Evolutionary conservation across 2,113 vertebrate genomes (phyloP), one percentile per base, ranked within the genome.

Genomic region (Ramphastos sulfuratus): DNA sequence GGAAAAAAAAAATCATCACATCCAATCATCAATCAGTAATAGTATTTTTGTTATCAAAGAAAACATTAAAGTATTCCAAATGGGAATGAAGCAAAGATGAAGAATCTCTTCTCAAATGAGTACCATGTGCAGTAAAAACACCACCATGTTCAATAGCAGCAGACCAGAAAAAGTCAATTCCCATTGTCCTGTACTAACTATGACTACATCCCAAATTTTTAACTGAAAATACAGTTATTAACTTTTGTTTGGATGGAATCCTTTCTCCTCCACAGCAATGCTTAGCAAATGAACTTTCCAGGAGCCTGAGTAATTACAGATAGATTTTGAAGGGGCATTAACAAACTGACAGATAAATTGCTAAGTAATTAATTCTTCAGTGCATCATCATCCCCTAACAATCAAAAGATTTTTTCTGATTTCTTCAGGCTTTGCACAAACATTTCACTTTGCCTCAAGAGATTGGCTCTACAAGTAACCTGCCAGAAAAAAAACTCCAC

Each of bases 331-430:
- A 90, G 63, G 69, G 59, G 13, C 55, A 94, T 92, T 77, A 93
- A 87, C 76, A 93, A 92, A 85, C 74, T 88, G 88, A 96, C 92
- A 96, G 82, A 83, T 66, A 95, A 94, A 95, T 92, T 95, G 52
- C 79, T 64, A 90, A 76, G 74, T 46, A 89, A 95, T 96, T 94
- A 93, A 89, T 63, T 94, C 19, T 73, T 93, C 81, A 91, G 75
- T 60, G 63, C 24, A 81, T 64, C 91, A 93, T 74, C 19, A 2
- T 87, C 46, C 52, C n/a, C 33, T 42, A 88, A 71, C n/a, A 87
- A 87, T 17, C 78, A 77, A 59, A 59, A 75, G 63, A 19, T 64
- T 75, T 90, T 90, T 90, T 60, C 76, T 72, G 20, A 79, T 84
- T 90, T 87, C 77, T 89, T 82, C 74, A 87, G 23, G 35, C 15